These are phyloP conservation scores for Psammodynastes pulverulentus DNA, from an alignment of 2,113 vertebrate species.

Conservation along the genomic window DNA sequence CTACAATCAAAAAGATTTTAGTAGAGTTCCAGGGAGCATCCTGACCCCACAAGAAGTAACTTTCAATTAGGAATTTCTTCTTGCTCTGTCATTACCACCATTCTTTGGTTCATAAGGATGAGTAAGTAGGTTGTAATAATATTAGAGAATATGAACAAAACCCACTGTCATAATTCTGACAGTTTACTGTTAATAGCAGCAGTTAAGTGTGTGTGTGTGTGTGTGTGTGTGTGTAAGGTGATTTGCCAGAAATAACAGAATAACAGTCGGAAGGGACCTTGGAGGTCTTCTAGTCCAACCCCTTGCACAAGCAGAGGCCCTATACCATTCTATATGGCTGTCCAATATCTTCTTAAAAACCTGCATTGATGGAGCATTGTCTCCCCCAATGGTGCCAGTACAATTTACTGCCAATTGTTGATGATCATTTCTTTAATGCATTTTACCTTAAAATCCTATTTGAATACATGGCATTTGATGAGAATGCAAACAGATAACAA, in stretches of 20 bases:
- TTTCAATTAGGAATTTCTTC: background rate
- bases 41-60: background rate
- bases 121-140: background rate
- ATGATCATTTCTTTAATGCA: conserved; percentile 32
- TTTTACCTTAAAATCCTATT: conserved; percentile 42
- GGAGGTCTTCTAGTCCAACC: background rate
- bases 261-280: background rate
- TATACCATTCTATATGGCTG: background rate
- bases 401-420: background rate
- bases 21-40: background rate
- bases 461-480: conserved; percentile 49
- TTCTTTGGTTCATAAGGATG: background rate
- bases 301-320: background rate
- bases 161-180: background rate
- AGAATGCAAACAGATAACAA: conserved; percentile 59
- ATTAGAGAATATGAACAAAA: background rate
- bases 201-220: no score
- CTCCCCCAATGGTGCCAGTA: no score
- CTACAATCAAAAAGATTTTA: background rate
- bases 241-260: background rate
- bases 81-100: background rate
- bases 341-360: background rate
- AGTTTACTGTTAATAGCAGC: background rate
- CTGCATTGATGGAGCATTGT: background rate
- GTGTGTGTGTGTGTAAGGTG: no score